These are phyloP conservation scores for Caenorhabditis afra DNA, from an alignment of 2,888 invertebrate species.

Conservation along the genomic window DNA sequence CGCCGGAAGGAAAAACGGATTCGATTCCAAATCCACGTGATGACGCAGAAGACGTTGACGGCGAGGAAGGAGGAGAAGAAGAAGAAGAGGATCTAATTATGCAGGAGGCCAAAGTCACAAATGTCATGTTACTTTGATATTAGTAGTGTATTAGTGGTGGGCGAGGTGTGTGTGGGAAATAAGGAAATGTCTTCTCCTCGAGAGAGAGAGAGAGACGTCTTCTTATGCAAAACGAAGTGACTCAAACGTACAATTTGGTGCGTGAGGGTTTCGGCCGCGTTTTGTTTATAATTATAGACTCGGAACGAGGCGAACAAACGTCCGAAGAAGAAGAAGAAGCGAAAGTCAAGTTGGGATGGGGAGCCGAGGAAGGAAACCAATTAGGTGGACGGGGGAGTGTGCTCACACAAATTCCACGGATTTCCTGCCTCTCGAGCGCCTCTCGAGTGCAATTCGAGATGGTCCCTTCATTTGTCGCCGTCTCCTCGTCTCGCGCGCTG, in stretches of 20 bases:
- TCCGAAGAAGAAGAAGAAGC: constrained; percentile 21
- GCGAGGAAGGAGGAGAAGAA: constrained; percentile 12
- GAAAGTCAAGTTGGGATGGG: constrained; percentile 42
- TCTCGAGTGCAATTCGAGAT: constrained; percentile 58
- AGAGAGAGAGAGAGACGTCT: no score
- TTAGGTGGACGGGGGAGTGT: constrained; percentile 20
- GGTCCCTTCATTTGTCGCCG: constrained; percentile 50
- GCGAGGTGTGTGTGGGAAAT: constrained; percentile 3
- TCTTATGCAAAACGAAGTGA: background rate
- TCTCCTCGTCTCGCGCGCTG: constrained; percentile 29
- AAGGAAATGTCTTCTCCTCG: no score
- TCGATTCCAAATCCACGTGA: constrained; percentile 26
- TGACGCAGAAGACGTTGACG: constrained; percentile 24
- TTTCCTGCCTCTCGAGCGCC: constrained; percentile 42
- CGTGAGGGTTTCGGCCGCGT: constrained; percentile 5
- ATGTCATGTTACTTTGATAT: constrained; percentile 34
- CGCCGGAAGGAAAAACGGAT: background rate
- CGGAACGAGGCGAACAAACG: constrained; percentile 4
- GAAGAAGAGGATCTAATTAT: constrained; percentile 33
- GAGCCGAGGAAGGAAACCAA: constrained; percentile 29
- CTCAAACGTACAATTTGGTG: constrained; percentile 29
- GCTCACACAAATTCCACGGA: constrained; percentile 40
- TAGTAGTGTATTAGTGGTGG: constrained; percentile 7
- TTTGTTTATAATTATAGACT: constrained; percentile 41
- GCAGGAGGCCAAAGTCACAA: constrained; percentile 33